Evolutionary conservation across 2,113 vertebrate genomes (phyloP).

Genomic region (Turdus rufiventris): DNA sequence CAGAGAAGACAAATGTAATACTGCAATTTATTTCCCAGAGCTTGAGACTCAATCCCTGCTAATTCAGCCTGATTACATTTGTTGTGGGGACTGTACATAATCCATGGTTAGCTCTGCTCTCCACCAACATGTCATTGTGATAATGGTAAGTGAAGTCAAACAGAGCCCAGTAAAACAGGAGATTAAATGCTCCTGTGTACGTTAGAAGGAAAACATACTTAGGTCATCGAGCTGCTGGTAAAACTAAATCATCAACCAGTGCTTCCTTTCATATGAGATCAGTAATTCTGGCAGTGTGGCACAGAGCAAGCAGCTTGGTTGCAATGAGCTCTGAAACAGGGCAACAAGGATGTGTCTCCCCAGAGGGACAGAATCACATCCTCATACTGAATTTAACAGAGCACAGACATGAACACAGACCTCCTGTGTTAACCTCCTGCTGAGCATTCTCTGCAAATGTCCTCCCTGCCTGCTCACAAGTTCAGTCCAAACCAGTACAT

Average conservation of each 20-base stretch:
- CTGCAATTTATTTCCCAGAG: conserved; percentile 2
- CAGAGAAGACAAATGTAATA: conserved; percentile 25
- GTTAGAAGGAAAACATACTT: not conserved
- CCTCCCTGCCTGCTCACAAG: not conserved
- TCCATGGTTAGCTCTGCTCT: not conserved
- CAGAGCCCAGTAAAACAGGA: not conserved
- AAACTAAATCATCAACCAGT: not conserved
- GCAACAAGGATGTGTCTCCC: not conserved
- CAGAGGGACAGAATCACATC: not conserved
- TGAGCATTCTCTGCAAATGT: not conserved
- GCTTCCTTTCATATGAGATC: conserved; percentile 12
- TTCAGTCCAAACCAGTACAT: not conserved
- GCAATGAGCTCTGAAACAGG: not conserved
- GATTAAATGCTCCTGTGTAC: not conserved
- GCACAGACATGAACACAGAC: not conserved
- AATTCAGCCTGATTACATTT: conserved; percentile 16
- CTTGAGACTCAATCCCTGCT: not conserved
- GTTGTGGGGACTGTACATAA: not conserved
- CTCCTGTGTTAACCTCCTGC: not conserved
- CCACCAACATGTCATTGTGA: not conserved
- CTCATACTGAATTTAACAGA: not conserved
- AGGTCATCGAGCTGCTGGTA: not conserved
- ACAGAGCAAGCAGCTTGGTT: not conserved
- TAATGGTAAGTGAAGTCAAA: conserved; percentile 40
- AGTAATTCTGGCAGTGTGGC: not conserved